Evolutionary conservation across 2,797 vertebrate genomes (phyloP), one percentile per base, ranked within the genome.

Genomic region (Cuniculus paca): DNA sequence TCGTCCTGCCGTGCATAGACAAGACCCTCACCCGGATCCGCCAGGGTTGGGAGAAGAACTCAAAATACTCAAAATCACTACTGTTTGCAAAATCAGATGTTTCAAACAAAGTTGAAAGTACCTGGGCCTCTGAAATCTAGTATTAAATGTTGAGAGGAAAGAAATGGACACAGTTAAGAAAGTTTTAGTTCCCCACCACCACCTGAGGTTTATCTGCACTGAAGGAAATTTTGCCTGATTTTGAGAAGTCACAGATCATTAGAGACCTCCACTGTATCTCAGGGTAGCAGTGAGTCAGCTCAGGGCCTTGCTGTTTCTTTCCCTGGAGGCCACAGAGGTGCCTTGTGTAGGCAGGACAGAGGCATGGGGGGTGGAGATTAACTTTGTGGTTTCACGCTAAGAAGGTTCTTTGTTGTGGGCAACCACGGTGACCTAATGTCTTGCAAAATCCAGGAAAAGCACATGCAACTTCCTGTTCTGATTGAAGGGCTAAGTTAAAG

Each of bases 1-100:
- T 99, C n/a, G 94, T 99, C 95, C 96, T 99, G 36, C 99, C 99
- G 0, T 99, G 99, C n/a, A 72, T 99, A 81, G 99, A 99, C 97
- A 98, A 96, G 56, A 98, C 96, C 10, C 98, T 99, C 78, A 99
- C 98, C 0, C 98, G 88, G 89, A 99, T 99, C 94, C 98, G 99
- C 14, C 99, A 99, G 95, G 99, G 99, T 65, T 99, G 99, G 99
- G 99, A 99, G 97, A 99, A 99, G 95, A 98, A 97, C 1, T 94
- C 98, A 0, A 96, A 93, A 19, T 26, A 60, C 52, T 93, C 95
- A 0, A 74, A 96, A 42, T 88, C 95, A 2, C 61, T 96, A 80
- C 5, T 97, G 75, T 97, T 98, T 70, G 97, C 96, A 93, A 98
- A 97, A 26, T 91, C 98, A 91, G 97, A 98, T 84, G 97, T 98